Evolutionary conservation across 37 sponge, comb jelly and placozoan species (phyloP), one percentile per base, ranked within the genome.

Genomic region (Haliclona indistincta): DNA sequence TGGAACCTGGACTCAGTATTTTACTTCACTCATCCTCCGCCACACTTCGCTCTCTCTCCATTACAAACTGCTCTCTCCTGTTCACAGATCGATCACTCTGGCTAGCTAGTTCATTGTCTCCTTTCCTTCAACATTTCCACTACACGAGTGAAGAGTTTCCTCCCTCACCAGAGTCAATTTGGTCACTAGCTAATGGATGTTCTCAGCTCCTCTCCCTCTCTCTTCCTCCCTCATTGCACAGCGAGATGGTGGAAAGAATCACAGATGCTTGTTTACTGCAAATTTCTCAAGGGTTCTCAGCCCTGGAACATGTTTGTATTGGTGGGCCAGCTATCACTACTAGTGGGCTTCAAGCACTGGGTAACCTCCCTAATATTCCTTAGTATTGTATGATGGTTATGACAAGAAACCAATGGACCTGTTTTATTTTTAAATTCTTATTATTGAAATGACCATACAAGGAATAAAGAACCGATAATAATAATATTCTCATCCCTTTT

Each of bases 81-180:
- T 64, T 78, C 29, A 86, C 86, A 32, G 80, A 86, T 13, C 37
- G 79, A 78, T 85, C 63, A 2, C 43, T 86, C 28, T 86, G 86
- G 86, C 37, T 79, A 74, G 26, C 41, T 2, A 79, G 86, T 67
- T 33, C 79, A 39, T 67, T 72, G 62, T 79, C 62, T 40, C 80
- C 86, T 15, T 19, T 55, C 0, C 41, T 86, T 15, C 5, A 55
- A 25, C 30, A 64, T 13, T 37, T 86, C 30, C 61, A 39, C 40
- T 86, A 86, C 75, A 39, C 37, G 43, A 77, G 79, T 68, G 80
- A 86, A 51, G 86, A 79, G 63, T 86, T 86, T 42, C 86, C 86
- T 6, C 75, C 80, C 15, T 64, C 78, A 25, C 63, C 75, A 2
- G 80, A 72, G 44, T 65, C 79, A 0, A 74, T 86, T 39, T 86